Base-by-base conservation (phyloP, 2,888 invertebrate genomes). In the Meloe dianella region DNA sequence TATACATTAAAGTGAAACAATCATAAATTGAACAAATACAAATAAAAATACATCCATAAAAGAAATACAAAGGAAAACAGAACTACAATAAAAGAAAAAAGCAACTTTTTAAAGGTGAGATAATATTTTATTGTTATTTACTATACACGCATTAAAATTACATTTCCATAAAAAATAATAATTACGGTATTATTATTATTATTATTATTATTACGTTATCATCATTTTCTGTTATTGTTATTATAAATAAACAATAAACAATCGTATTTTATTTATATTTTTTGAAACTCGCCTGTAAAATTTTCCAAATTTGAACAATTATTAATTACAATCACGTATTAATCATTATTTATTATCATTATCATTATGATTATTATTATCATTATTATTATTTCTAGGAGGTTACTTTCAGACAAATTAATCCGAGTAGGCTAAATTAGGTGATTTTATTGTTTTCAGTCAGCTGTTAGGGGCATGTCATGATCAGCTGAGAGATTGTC, bases 401-500 rank as follows among this genome's bases (percentile, higher is more conserved):
- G 1, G 6, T 4, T 17, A 41, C 10, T 32, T 32, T 7, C 7
- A 10, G n/a, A 32, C 7, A 32, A 32, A 32, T 32, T 10, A 10
- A 35, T 35, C 35, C 35, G 7, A 47, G 47, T 47, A 47, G 47
- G 47, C n/a, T 41, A n/a, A 12, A 5, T 41, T 12, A 2, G 9
- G 20, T 47, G 20, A 22, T 41, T 47, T 10, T 2, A 47, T 47
- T 47, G 20, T 47, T 47, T 10, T 20, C 20, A 9, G 20, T 47
- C 47, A 47, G 47, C 47, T 47, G 47, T 47, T 47, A 41, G n/a
- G 8, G 22, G 22, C 20, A 20, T 47, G 47, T 47, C 20, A 47
- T 47, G 47, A 47, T 47, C 47, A 47, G 47, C 47, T 47, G 47
- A 47, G 47, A 47, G 47, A 1, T 20, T 6, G n/a, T 47, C 47